Base-by-base conservation (phyloP, 2,888 invertebrate species). In the Pyrrhosoma nymphula region DNA sequence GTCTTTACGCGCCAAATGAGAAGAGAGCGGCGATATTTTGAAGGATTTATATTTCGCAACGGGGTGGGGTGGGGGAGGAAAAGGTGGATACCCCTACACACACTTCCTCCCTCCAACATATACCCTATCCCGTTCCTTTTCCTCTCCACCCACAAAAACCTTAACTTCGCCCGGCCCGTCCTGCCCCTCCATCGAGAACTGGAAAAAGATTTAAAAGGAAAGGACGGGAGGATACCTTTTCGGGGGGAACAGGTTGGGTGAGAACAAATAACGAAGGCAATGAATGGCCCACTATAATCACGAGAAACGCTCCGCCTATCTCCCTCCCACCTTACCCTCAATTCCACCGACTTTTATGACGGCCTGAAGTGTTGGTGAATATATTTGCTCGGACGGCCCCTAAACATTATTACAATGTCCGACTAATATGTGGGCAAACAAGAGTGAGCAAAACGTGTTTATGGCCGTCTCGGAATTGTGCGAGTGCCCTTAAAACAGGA, bases 341-440 rank as follows among this genome's bases (percentile, higher is more conserved):
- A 30, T 82, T 69, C 69, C 35, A 35, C 35, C 3, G 82, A 82
- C 82, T 82, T 82, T 82, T 82, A 82, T 35, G 82, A 82, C n/a
- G 82, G 82, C 26, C 35, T 18, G 82, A 82, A 35, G 82, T 35
- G 82, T 82, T 35, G 82, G 82, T 82, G 82, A 82, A 82, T 82
- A 82, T 82, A 82, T 82, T 82, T 16, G 82, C 82, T n/a, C 82
- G 30, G 82, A 82, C 82, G 82, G 16, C 47, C 60, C 60, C 82
- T 35, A 35, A 82, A 82, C 82, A 30, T 35, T 82, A 82, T 82
- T 82, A 82, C 82, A 82, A 82, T 82, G 82, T 82, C 82, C 35
- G 82, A 23, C 82, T 82, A 82, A 82, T 82, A 82, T 82, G 82
- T 82, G 82, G 82, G 82, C 82, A 82, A 82, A 82, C 82, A 82